These are phyloP conservation scores for Hipparchia sbordonii DNA, from an alignment of 2,888 invertebrate species.

Conservation along the genomic window DNA sequence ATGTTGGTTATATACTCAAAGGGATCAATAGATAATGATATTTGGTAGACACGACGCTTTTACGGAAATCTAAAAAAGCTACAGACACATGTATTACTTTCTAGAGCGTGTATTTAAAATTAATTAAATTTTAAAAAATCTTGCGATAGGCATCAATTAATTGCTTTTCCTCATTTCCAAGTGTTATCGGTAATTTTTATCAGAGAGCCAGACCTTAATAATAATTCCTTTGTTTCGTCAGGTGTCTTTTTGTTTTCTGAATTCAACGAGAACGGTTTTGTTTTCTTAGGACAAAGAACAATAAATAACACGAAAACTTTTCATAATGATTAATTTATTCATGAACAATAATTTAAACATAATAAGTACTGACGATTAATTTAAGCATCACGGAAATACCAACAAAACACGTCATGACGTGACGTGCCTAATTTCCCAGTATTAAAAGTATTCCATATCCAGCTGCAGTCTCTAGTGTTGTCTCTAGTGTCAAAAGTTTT, in stretches of 20 bases:
- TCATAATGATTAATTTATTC: neutral
- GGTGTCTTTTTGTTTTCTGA: constrained; percentile 14
- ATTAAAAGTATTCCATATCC: too few relatives aligned
- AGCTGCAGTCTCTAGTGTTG: too few relatives aligned
- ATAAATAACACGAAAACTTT: constrained; percentile 4
- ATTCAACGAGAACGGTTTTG: constrained; percentile 9
- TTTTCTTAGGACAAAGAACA: constrained; percentile 11
- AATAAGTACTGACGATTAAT: neutral
- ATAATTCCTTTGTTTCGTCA: constrained; percentile 9
- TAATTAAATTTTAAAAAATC: neutral
- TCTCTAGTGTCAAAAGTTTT: too few relatives aligned
- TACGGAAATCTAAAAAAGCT: too few relatives aligned
- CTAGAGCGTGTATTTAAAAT: too few relatives aligned
- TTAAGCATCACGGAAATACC: constrained; percentile 10
- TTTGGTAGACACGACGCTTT: too few relatives aligned
- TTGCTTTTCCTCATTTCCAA: neutral
- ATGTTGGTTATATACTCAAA: too few relatives aligned
- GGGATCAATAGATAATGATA: too few relatives aligned
- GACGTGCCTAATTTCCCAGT: too few relatives aligned
- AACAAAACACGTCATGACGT: too few relatives aligned
- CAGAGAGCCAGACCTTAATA: constrained; percentile 6
- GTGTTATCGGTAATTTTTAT: constrained; percentile 2
- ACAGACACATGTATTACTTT: too few relatives aligned
- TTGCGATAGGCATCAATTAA: neutral
- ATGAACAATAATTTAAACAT: neutral